Conservation (phyloP, 2,797 vertebrate species). For the Chrysocyon brachyurus region DNA sequence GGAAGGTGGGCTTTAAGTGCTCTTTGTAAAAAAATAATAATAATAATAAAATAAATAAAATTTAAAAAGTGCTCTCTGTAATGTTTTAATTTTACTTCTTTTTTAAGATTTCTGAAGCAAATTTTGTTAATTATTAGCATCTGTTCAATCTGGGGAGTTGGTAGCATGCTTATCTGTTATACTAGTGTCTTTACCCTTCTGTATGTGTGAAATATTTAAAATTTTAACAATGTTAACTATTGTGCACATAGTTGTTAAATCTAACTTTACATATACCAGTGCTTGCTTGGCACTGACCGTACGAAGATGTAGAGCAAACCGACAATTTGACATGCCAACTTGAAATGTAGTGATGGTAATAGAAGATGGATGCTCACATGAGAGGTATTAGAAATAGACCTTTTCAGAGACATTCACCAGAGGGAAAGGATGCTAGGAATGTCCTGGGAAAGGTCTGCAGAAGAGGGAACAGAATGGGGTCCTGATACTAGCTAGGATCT, state of each 20-base stretch:
- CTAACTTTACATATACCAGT: not conserved
- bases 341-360: not conserved
- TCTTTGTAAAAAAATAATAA: not conserved
- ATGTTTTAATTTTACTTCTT: not conserved
- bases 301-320: constrained; percentile 31
- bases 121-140: constrained; percentile 58
- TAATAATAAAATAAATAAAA: no score
- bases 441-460: not conserved
- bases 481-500: not conserved
- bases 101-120: not conserved
- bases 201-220: constrained; percentile 43
- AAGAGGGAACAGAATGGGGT: not conserved
- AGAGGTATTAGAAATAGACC: constrained; percentile 1
- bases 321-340: not conserved
- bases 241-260: not conserved
- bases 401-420: not conserved
- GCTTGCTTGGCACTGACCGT: not conserved
- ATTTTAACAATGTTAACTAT: constrained; percentile 5
- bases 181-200: constrained; percentile 35
- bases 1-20: not conserved
- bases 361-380: not conserved
- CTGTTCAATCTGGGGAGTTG: constrained; percentile 23
- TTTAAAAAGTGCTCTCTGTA: no score
- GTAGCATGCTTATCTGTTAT: not conserved
- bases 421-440: not conserved